phyloP scores from a whole-genome alignment of 2,113 vertebrate species.

The Xerus inauris region DNA sequence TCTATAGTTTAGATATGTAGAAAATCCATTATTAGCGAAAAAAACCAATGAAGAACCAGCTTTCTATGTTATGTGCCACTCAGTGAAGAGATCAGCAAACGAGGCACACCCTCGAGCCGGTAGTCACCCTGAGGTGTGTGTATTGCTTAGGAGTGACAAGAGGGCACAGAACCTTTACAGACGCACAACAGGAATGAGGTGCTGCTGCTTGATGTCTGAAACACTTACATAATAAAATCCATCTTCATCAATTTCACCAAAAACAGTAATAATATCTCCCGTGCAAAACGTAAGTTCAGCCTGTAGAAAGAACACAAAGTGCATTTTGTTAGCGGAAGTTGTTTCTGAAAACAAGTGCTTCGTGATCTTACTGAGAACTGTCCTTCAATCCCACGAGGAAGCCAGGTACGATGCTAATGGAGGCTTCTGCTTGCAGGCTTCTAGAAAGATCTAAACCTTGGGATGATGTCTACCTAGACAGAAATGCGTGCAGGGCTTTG shows the following conservation, averaged over 20 bases:
- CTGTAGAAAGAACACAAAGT: conserved; percentile 81
- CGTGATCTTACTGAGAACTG: background rate
- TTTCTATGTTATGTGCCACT: no score
- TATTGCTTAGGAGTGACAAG: no score
- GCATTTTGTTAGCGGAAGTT: background rate
- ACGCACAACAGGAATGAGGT: no score
- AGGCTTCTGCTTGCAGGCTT: no score
- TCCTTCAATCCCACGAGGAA: background rate
- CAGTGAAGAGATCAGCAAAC: background rate
- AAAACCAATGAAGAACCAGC: rapidly evolving
- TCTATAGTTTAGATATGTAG: background rate
- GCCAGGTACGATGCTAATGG: background rate
- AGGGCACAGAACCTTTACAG: no score
- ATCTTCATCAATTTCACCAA: conserved; percentile 98
- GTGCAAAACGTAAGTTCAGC: conserved; percentile 97
- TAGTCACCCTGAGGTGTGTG: no score
- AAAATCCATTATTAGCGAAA: background rate
- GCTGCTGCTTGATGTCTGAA: background rate
- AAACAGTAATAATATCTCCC: conserved; percentile 96
- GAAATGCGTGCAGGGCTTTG: no score
- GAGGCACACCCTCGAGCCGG: rapidly evolving
- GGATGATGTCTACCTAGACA: no score
- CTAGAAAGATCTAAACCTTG: no score
- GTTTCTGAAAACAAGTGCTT: background rate
- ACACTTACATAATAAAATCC: conserved; percentile 98